phyloP scores from a whole-genome alignment of 2,888 invertebrate species.

The Athalia circularis region DNA sequence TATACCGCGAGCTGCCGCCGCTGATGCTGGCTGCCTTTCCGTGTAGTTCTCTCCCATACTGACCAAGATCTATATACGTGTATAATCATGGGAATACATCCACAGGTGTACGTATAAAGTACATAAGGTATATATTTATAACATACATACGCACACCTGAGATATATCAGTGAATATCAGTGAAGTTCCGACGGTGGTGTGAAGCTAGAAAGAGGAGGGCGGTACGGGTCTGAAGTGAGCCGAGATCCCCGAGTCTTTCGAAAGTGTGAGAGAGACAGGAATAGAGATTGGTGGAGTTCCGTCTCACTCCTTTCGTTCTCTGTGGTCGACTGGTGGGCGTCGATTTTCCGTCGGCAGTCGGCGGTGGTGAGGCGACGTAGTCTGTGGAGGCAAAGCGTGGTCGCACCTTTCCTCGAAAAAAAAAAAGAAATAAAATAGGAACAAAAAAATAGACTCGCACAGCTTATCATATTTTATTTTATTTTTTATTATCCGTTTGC shows the following conservation, averaged over 20 bases:
- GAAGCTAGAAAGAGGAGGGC: no score
- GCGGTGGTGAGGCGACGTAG: conserved; percentile 69
- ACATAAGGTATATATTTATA: no score
- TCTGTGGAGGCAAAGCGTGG: conserved; percentile 64
- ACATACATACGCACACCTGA: no score
- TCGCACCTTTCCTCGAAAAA: conserved; percentile 36
- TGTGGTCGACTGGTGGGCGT: conserved; percentile 67
- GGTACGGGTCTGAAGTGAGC: no score
- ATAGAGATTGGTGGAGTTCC: conserved; percentile 11
- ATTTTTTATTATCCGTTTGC: no score
- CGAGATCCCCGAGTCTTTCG: conserved; percentile 9
- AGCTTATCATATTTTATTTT: background rate
- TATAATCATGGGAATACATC: no score
- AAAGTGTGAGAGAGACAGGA: conserved; percentile 47
- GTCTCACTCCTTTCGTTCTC: conserved; percentile 38
- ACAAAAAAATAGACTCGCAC: background rate
- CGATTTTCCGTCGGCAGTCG: conserved; percentile 67
- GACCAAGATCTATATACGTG: no score
- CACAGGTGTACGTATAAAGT: no score
- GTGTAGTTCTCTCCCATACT: conserved; percentile 45
- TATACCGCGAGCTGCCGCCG: conserved; percentile 5
- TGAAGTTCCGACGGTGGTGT: no score
- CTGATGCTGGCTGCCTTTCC: conserved; percentile 11
- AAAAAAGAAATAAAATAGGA: background rate
- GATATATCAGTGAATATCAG: no score